phyloP scores from a whole-genome alignment of 2,113 vertebrate species.

The Lasiurus borealis region DNA sequence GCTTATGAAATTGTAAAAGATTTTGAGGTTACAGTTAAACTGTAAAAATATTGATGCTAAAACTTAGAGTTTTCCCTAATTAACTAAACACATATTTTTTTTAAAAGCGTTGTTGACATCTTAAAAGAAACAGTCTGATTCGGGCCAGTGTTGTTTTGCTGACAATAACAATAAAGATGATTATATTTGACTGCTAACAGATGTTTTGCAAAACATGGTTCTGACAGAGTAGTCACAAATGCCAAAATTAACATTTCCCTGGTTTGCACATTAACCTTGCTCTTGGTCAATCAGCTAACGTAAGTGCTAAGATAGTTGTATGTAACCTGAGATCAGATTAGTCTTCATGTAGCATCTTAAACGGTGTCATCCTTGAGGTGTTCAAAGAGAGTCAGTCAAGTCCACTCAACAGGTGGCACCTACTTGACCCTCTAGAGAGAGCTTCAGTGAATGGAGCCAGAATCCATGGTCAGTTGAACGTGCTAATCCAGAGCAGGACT shows the following conservation, averaged over 20 bases:
- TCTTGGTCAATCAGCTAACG: neutral
- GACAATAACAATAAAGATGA: conserved; percentile 51
- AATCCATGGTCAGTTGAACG: neutral
- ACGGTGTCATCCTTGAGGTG: neutral
- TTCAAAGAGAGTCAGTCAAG: neutral
- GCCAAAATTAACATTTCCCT: conserved; percentile 58
- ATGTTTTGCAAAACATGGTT: conserved; percentile 56
- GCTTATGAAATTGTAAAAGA: conserved; percentile 10
- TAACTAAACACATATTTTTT: neutral
- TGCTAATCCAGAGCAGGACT: neutral
- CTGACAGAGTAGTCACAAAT: conserved; percentile 37
- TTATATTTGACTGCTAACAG: conserved; percentile 65
- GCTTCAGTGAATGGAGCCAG: neutral
- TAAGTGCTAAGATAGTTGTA: neutral
- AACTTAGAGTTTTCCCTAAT: conserved; percentile 38
- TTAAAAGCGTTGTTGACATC: neutral
- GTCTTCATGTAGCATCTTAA: neutral
- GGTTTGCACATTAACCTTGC: conserved; percentile 4
- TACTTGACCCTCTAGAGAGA: neutral
- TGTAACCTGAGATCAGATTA: neutral
- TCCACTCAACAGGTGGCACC: neutral
- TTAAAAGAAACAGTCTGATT: conserved; percentile 55
- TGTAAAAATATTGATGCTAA: neutral
- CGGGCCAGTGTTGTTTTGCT: conserved; percentile 37
- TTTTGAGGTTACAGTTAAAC: conserved; percentile 18